phyloP scores from a whole-genome alignment of 2,797 vertebrate species.

The Manis javanica region DNA sequence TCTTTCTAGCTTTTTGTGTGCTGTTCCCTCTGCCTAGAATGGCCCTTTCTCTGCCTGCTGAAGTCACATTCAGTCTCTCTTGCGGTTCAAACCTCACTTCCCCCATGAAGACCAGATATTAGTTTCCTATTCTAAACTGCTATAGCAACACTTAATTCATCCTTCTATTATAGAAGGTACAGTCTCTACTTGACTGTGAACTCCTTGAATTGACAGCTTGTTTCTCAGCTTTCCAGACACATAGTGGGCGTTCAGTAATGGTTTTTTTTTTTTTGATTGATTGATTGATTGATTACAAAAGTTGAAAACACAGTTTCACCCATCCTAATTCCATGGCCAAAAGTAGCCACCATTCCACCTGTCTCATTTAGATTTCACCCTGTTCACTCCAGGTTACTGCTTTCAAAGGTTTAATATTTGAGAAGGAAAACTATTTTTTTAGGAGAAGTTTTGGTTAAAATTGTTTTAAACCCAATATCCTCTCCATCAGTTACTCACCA shows the following conservation, averaged over 20 bases:
- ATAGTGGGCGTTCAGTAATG: neutral
- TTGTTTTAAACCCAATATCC: neutral
- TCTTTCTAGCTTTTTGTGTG: neutral
- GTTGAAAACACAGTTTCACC: neutral
- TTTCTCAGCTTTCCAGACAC: neutral
- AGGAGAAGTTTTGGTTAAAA: slow-evolving; percentile 15
- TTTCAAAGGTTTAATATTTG: slow-evolving; percentile 47
- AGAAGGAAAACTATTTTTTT: neutral
- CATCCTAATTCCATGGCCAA: neutral
- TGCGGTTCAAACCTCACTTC: neutral
- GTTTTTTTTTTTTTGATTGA: neutral
- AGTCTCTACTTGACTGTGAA: neutral
- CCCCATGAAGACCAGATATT: neutral
- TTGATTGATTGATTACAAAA: neutral
- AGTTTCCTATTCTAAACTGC: neutral
- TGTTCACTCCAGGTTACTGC: neutral
- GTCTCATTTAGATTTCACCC: neutral
- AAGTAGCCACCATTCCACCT: neutral
- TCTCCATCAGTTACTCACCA: neutral
- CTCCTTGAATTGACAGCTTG: neutral
- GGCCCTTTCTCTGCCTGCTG: neutral
- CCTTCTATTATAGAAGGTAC: neutral
- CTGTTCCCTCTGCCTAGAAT: neutral
- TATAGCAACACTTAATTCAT: neutral
- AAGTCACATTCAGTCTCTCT: neutral